Evolutionary conservation across 2,888 invertebrate genomes (phyloP).

Genomic region (Bruchidius siliquastri): DNA sequence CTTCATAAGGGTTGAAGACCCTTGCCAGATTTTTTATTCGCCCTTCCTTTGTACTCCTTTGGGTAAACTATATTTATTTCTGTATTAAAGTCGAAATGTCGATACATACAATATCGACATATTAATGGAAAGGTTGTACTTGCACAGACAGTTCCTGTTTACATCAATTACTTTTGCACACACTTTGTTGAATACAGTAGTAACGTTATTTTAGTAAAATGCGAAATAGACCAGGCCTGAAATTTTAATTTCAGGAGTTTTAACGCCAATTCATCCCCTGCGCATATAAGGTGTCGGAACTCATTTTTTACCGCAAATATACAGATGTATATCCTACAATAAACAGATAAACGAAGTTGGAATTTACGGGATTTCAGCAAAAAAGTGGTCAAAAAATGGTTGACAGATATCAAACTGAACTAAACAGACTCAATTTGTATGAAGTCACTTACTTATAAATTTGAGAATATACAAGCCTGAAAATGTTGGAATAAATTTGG

Average conservation of each 20-base stretch:
- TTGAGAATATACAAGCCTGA: too few species aligned
- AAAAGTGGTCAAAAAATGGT: background rate
- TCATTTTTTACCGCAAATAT: slow-evolving; percentile 21
- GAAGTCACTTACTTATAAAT: too few species aligned
- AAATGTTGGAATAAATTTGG: too few species aligned
- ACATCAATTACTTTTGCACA: background rate
- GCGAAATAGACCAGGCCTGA: slow-evolving; percentile 26
- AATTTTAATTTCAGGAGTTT: slow-evolving; percentile 33
- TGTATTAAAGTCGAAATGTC: too few species aligned
- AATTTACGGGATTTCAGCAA: background rate
- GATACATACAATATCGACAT: too few species aligned
- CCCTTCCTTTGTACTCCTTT: too few species aligned
- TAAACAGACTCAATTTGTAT: too few species aligned
- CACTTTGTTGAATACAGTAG: background rate
- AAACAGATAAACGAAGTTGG: background rate
- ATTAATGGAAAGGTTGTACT: too few species aligned
- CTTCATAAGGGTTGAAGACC: too few species aligned
- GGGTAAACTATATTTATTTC: too few species aligned
- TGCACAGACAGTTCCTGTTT: background rate
- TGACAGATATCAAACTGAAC: too few species aligned
- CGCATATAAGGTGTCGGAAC: slow-evolving; percentile 29
- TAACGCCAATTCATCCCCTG: slow-evolving; percentile 25
- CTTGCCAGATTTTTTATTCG: too few species aligned
- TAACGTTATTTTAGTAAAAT: background rate
- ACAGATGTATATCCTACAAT: background rate